phyloP scores from a whole-genome alignment of 2,113 vertebrate species.

The Scomber japonicus region DNA sequence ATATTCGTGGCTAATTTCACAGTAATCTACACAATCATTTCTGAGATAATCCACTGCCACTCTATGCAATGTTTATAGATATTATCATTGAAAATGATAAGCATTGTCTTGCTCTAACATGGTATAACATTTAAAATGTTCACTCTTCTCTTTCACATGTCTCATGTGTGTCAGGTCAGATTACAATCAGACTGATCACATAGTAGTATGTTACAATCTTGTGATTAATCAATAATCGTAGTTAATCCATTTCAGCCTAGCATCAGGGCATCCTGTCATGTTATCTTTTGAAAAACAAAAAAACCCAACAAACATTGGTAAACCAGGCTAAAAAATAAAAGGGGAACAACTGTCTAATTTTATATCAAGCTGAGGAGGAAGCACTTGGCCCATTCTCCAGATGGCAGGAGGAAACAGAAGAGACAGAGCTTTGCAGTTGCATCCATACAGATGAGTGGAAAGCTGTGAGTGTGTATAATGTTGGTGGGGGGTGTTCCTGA shows the following conservation, averaged over 20 bases:
- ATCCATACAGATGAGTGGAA: slow-evolving; percentile 71
- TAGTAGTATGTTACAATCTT: neutral
- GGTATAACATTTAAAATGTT: neutral
- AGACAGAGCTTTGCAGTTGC: slow-evolving; percentile 44
- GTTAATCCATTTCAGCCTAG: neutral
- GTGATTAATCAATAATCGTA: neutral
- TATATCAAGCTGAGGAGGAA: slow-evolving; percentile 59
- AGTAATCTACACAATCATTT: too few relatives aligned
- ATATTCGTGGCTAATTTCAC: too few relatives aligned
- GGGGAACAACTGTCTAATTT: slow-evolving; percentile 56
- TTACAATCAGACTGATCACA: neutral
- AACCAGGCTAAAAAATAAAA: slow-evolving; percentile 40
- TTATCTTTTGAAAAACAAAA: neutral
- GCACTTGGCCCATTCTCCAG: slow-evolving; percentile 59
- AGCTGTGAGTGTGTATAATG: slow-evolving; percentile 66
- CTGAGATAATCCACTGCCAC: too few relatives aligned
- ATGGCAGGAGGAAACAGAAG: slow-evolving; percentile 58
- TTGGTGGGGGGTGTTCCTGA: slow-evolving; percentile 73
- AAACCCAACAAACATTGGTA: slow-evolving; percentile 38
- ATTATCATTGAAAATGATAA: neutral
- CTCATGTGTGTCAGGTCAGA: neutral
- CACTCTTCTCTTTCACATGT: neutral
- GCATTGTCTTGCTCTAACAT: neutral
- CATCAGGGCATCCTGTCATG: neutral
- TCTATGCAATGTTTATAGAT: too few relatives aligned